Evolutionary conservation across 2,113 vertebrate species (phyloP), one percentile per base, ranked within the genome.

Genomic region (Sylvietta virens): DNA sequence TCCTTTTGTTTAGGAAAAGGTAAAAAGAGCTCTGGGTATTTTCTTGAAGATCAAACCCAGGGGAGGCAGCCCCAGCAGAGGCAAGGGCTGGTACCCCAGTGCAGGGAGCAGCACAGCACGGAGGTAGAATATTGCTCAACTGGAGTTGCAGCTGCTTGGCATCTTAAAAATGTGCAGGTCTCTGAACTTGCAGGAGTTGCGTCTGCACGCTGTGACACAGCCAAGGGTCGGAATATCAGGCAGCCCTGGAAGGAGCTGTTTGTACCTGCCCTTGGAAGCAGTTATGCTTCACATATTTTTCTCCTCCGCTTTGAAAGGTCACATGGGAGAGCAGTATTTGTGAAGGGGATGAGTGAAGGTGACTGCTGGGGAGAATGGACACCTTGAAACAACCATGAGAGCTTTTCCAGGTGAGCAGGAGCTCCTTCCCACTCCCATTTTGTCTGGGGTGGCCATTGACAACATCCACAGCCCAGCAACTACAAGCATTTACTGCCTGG

Each of bases 231-330:
- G 66, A 40, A 19, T 37, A 7, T 65, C 94, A 53, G 93, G 57
- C 92, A 92, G 86, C 86, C 79, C 96, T 86, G 94, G 62, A 94
- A 86, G 4, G 74, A 93, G 95, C 90, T 54, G 57, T 56, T 44
- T 57, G 90, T 80, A 83, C 90, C 92, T 10, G 33, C 88, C 92
- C 95, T 82, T 80, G 88, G 92, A 86, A 94, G 66, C 66, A 18
- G 71, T 61, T 94, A 6, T 2, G 33, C 88, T 69, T 60, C 58
- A 56, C 60, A 7, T 67, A 67, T 26, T 92, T 83, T 69, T 47
- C 71, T 80, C 39, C 47, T 67, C 51, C 1, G 19, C 61, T 88
- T 77, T 45, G 53, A 88, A 86, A 90, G 71, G 94, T 88, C 90
- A 69, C 50, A 4, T 9, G 39, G 90, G 72, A 88, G 58, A 70